Conservation (phyloP, 2,888 invertebrate genomes). For the Apamea monoglypha region DNA sequence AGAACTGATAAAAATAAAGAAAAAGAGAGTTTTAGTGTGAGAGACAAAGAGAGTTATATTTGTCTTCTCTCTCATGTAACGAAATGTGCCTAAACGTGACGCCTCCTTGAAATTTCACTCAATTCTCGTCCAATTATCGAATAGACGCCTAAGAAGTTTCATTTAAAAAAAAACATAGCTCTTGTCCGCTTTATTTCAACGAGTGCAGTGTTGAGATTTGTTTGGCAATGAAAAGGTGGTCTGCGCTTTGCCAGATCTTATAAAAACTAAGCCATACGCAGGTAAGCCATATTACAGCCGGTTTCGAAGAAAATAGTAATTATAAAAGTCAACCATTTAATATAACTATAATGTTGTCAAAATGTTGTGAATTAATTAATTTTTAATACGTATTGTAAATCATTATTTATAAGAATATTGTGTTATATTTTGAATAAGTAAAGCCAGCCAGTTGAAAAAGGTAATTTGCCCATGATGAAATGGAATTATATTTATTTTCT, state of each 20-base stretch:
- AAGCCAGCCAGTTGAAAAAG: not conserved
- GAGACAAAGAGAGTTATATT: not conserved
- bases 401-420: constrained; percentile 10
- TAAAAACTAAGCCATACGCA: not conserved
- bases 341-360: constrained; percentile 15
- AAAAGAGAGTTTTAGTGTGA: not conserved
- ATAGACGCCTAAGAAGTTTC: not conserved
- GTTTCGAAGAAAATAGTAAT: constrained; percentile 7
- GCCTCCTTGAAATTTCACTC: not conserved
- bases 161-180: not conserved
- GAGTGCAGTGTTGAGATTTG: not conserved
- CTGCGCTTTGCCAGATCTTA: not conserved
- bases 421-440: constrained; percentile 20
- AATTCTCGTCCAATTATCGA: not conserved
- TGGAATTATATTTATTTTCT: not conserved
- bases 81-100: not conserved
- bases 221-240: not conserved
- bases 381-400: not conserved
- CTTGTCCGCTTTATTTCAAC: not conserved
- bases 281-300: not conserved
- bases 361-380: constrained; percentile 40
- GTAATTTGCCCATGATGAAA: not conserved
- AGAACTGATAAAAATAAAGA: not conserved
- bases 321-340: not conserved
- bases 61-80: not conserved